Evolutionary conservation across 2,113 vertebrate species (phyloP), one percentile per base, ranked within the genome.

Genomic region (Antennarius striatus): DNA sequence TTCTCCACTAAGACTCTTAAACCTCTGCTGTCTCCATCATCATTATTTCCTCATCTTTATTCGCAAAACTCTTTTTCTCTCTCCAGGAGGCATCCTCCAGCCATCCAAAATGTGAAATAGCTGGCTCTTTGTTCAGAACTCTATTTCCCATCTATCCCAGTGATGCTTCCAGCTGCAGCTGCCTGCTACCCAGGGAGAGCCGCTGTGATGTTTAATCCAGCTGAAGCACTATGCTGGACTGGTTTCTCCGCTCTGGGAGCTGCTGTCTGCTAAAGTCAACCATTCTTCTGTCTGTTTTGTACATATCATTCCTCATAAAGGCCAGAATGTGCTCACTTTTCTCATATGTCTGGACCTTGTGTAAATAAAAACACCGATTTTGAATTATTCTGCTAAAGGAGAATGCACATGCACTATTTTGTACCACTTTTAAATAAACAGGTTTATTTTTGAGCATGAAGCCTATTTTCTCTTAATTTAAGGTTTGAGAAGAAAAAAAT

Each of bases 21-120:
- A 56, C n/a, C 29, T 17, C 52, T 48, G 50, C 15, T 22, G 30
- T 60, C 39, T 56, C 45, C 28, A 40, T 54, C 30, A 46, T 32
- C 10, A 11, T 17, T 42, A 2, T 50, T 36, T 36, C 32, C 22
- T 63, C 14, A 6, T 8, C 13, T n/a, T 43, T 46, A 30, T 47
- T 60, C 29, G 36, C 4, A 2, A 28, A 7, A 28, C 15, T 11
- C 42, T 43, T 10, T 43, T 76, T 59, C 54, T 61, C 48, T 80
- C 54, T 86, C 17, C 71, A 93, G 92, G 89, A 92, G 90, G 78
- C 86, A 85, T 28, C 88, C 90, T 13, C 92, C 90, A 54, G 83
- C 89, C 30, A 80, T 90, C 36, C 91, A 89, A 62, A 68, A 63
- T 10, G 68, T 73, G 56, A 88, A 86, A 68, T 80, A 74, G 46